Conservation (phyloP, 2,113 vertebrate species). For the Malurus melanocephalus region DNA sequence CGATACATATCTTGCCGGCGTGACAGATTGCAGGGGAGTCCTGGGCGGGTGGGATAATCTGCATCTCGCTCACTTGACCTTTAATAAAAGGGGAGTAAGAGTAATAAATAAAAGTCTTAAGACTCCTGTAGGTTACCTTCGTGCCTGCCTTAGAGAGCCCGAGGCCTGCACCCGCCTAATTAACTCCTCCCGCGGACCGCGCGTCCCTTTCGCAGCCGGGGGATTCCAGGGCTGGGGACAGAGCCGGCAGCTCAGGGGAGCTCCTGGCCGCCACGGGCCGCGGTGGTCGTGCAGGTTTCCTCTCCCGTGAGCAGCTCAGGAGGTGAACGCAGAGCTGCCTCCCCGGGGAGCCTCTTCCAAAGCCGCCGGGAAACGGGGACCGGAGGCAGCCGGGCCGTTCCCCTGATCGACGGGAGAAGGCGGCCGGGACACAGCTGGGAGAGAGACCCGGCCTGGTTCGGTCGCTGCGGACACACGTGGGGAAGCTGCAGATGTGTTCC, state of each 20-base stretch:
- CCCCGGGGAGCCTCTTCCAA: neutral
- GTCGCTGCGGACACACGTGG: neutral
- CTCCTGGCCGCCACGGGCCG: neutral
- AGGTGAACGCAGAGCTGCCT: neutral
- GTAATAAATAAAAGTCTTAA: constrained; percentile 41
- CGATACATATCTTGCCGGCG: constrained; percentile 67
- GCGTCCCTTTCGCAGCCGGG: neutral
- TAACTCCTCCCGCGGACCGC: neutral
- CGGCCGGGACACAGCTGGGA: neutral
- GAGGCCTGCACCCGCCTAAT: neutral
- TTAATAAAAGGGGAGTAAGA: constrained; percentile 67
- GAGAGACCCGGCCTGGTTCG: neutral
- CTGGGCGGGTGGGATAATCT: constrained; percentile 74
- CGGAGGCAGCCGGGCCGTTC: neutral
- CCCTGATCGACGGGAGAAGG: neutral
- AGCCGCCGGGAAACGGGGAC: neutral
- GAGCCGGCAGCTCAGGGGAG: neutral
- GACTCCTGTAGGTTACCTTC: constrained; percentile 43
- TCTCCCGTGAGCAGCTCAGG: neutral
- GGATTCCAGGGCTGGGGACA: neutral
- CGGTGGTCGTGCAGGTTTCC: neutral
- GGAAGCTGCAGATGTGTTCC: neutral
- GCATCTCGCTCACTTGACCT: constrained; percentile 69
- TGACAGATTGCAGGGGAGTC: constrained; percentile 74
- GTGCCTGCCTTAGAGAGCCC: neutral